phyloP scores from a whole-genome alignment of 1,140 invertebrate species.

The Hylaeus anthracinus region DNA sequence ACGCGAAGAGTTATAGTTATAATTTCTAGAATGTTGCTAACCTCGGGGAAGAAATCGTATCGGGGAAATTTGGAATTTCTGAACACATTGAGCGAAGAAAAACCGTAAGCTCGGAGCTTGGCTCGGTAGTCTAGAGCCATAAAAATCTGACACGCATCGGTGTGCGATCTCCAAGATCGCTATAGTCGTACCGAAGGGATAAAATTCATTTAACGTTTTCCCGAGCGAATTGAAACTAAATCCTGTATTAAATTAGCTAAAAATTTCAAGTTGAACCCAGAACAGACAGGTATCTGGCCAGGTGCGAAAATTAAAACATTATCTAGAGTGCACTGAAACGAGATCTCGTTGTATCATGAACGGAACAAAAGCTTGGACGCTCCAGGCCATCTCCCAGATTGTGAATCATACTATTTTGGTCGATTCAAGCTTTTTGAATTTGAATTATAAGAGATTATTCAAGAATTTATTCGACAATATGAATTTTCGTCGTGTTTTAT shows the following conservation, averaged over 20 bases:
- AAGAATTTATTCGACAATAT: no score
- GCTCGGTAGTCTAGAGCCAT: neutral
- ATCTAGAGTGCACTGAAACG: constrained; percentile 10
- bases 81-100: neutral
- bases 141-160: neutral
- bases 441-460: no score
- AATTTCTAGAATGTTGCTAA: neutral
- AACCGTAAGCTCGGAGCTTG: neutral
- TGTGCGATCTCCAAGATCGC: neutral
- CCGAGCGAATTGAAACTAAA: neutral
- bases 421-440: no score
- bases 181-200: neutral
- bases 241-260: neutral
- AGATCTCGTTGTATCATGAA: neutral
- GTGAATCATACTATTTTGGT: no score
- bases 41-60: neutral
- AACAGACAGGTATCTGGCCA: neutral
- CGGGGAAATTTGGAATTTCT: constrained; percentile 5
- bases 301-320: neutral
- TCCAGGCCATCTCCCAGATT: neutral
- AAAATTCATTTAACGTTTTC: neutral
- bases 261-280: neutral
- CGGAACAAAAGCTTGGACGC: neutral
- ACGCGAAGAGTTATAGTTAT: no score
- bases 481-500: no score